phyloP scores from a whole-genome alignment of 2,888 invertebrate genomes.

The Himalopsyche kuldschensis region DNA sequence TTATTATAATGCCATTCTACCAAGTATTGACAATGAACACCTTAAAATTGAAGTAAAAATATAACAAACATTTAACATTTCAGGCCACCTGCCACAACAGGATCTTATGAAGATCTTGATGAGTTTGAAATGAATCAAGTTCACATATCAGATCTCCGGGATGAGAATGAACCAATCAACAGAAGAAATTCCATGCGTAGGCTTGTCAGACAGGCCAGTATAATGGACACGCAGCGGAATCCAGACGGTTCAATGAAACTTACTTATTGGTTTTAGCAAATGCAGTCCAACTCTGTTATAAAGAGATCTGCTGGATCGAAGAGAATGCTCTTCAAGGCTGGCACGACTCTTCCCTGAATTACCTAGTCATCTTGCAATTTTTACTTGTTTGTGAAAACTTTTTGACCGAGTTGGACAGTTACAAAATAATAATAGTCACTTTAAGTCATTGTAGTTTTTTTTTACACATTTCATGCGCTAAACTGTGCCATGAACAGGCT shows the following conservation, averaged over 20 bases:
- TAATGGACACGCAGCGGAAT: slow-evolving; percentile 80
- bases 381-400: neutral
- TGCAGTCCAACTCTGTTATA: neutral
- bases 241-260: slow-evolving; percentile 79
- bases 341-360: neutral
- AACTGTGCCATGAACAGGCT: no score
- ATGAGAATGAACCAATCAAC: slow-evolving; percentile 43
- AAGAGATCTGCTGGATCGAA: neutral
- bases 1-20: no score
- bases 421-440: neutral
- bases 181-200: slow-evolving; percentile 66
- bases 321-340: neutral
- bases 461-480: no score
- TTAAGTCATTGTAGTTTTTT: no score
- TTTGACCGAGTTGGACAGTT: neutral
- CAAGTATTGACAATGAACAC: no score
- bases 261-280: slow-evolving; percentile 79
- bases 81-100: slow-evolving; percentile 59
- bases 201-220: slow-evolving; percentile 76
- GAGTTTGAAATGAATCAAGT: slow-evolving; percentile 56
- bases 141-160: slow-evolving; percentile 46
- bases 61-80: neutral
- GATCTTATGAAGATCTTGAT: slow-evolving; percentile 77
- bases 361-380: neutral
- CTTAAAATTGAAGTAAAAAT: no score